Evolutionary conservation across 2,888 invertebrate genomes (phyloP).

Genomic region (Anagyrus pseudococci): DNA sequence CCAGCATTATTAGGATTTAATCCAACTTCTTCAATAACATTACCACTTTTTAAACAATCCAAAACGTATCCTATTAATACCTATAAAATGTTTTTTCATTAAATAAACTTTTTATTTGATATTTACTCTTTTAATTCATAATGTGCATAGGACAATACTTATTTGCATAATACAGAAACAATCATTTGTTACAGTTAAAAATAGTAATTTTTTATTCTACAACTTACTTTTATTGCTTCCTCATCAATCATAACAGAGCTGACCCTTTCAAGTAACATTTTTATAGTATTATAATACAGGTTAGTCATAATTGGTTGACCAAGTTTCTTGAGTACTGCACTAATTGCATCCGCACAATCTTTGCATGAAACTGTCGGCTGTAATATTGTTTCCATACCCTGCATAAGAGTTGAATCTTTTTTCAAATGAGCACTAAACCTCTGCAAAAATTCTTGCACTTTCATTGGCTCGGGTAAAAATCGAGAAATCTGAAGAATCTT

Average conservation of each 20-base stretch:
- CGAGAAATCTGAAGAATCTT: conserved; percentile 75
- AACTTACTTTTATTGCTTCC: conserved; percentile 76
- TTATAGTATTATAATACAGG: conserved; percentile 93
- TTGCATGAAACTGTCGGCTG: conserved; percentile 91
- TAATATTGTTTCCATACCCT: conserved; percentile 87
- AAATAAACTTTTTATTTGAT: too few species aligned
- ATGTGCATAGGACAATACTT: too few species aligned
- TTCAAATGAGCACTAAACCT: conserved; percentile 83
- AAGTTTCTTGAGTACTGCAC: conserved; percentile 83
- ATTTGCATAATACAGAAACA: too few species aligned
- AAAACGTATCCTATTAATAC: conserved; percentile 66
- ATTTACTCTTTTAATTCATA: too few species aligned
- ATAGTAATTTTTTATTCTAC: background rate
- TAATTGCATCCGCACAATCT: conserved; percentile 90
- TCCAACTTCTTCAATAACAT: conserved; percentile 77
- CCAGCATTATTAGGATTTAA: conserved; percentile 82
- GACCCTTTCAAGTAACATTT: conserved; percentile 91
- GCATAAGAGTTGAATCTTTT: conserved; percentile 73
- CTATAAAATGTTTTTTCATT: conserved; percentile 45
- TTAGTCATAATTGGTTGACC: conserved; percentile 96
- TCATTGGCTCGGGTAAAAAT: conserved; percentile 90
- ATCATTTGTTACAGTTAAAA: too few species aligned
- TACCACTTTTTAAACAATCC: conserved; percentile 76
- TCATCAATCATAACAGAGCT: conserved; percentile 97
- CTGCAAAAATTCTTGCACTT: conserved; percentile 85